Evolutionary conservation across 2,888 invertebrate species (phyloP).

Genomic region (Xylophagus ater): DNA sequence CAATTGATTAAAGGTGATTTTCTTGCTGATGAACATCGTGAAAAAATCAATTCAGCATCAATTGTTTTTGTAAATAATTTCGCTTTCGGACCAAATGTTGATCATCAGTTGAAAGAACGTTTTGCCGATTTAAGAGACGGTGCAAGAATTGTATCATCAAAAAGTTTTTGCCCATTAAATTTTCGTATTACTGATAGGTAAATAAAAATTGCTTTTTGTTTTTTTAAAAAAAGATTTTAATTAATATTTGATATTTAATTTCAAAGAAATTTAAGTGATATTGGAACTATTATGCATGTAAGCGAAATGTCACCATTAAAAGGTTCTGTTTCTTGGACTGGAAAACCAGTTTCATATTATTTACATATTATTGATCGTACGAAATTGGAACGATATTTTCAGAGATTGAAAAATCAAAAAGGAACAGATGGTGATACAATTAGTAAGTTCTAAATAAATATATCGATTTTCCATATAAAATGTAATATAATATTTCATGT

Average conservation of each 20-base stretch:
- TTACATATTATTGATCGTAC: conserved; percentile 96
- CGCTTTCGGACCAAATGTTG: conserved; percentile 95
- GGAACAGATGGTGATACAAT: conserved; percentile 40
- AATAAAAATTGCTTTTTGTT: conserved; percentile 12
- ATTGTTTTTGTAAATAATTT: conserved; percentile 99
- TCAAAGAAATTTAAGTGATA: conserved; percentile 82
- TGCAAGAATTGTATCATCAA: conserved; percentile 94
- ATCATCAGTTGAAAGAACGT: conserved; percentile 90
- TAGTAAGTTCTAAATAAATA: conserved; percentile 20
- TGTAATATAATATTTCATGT: neutral
- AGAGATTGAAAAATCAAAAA: conserved; percentile 84
- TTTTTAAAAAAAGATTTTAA: neutral
- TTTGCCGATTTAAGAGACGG: conserved; percentile 94
- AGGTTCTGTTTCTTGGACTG: conserved; percentile 98
- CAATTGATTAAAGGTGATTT: conserved; percentile 92
- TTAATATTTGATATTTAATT: conserved; percentile 2
- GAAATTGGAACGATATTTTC: conserved; percentile 92
- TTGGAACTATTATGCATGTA: conserved; percentile 98
- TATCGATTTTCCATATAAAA: neutral
- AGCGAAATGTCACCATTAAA: conserved; percentile 89
- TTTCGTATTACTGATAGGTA: conserved; percentile 86
- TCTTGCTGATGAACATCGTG: conserved; percentile 79
- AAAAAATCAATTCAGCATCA: conserved; percentile 86
- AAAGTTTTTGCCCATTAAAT: conserved; percentile 97
- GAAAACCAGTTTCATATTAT: conserved; percentile 97